A percentile compares a stretch with the other conserved stretches of the same genome.
These are phyloP conservation scores for Tetrao urogallus DNA, from an alignment of 2,113 vertebrate genomes.

Conservation along the genomic window DNA sequence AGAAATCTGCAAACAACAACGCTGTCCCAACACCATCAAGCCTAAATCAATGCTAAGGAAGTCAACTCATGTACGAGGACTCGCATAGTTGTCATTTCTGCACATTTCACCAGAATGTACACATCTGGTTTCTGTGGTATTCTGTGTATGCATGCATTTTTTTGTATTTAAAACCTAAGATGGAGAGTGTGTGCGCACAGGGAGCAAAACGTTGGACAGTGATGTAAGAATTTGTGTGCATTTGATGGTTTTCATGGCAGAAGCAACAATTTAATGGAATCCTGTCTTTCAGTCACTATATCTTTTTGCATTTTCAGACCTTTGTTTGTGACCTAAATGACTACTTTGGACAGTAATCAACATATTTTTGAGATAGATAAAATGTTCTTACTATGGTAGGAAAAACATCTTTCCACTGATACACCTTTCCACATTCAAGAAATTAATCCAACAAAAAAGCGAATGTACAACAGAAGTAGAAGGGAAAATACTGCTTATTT, in stretches of 20 bases:
- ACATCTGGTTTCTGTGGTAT: background rate
- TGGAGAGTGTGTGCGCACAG: too few species aligned
- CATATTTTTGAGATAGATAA: background rate
- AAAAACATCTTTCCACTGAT: background rate
- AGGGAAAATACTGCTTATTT: background rate
- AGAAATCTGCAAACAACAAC: background rate
- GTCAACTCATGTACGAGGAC: background rate
- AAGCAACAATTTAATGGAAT: background rate
- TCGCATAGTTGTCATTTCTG: background rate
- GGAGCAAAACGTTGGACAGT: rapidly evolving
- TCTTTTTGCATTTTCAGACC: background rate
- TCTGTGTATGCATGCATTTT: background rate
- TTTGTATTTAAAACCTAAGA: background rate
- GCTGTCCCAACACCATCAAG: background rate
- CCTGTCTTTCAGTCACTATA: background rate
- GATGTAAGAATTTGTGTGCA: background rate
- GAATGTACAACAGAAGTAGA: background rate
- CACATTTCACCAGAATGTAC: background rate
- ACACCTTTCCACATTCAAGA: background rate
- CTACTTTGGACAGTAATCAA: background rate
- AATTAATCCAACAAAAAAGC: background rate
- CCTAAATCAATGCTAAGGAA: background rate
- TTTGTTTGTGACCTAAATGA: background rate
- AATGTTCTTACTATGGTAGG: background rate
- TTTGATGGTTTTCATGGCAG: background rate